Evolutionary conservation across 2,113 vertebrate genomes (phyloP).

Genomic region (Natator depressus): DNA sequence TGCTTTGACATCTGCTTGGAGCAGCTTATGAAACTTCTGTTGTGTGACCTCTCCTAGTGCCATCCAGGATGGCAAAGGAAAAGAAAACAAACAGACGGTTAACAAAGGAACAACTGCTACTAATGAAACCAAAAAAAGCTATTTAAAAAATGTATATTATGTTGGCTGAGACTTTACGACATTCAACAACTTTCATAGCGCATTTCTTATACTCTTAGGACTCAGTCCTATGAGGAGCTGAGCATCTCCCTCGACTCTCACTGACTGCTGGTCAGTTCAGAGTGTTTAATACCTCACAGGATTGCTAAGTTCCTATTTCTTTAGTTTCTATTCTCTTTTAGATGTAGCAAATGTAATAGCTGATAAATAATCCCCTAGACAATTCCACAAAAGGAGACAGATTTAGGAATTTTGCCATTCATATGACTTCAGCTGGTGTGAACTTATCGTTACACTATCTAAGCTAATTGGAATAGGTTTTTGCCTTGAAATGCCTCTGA

Average conservation of each 20-base stretch:
- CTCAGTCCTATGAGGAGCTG: neutral
- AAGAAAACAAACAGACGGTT: neutral
- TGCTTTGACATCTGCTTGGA: neutral
- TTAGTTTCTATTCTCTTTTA: neutral
- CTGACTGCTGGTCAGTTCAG: neutral
- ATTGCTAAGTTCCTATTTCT: neutral
- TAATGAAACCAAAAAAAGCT: neutral
- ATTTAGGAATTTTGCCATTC: neutral
- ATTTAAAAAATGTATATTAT: neutral
- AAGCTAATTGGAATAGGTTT: neutral
- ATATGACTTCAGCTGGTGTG: neutral
- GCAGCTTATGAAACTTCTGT: neutral
- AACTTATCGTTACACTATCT: neutral
- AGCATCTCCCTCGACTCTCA: neutral
- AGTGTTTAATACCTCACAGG: neutral
- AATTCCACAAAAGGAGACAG: neutral
- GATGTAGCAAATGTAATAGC: neutral
- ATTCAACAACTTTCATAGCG: neutral
- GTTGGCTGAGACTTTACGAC: neutral
- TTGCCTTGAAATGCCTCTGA: neutral
- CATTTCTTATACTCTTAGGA: neutral
- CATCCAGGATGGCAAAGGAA: neutral
- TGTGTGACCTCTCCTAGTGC: neutral
- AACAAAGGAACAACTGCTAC: neutral
- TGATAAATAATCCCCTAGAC: neutral